phyloP scores from a whole-genome alignment of 2,888 invertebrate genomes.

The Leptinotarsa rubiginosa region DNA sequence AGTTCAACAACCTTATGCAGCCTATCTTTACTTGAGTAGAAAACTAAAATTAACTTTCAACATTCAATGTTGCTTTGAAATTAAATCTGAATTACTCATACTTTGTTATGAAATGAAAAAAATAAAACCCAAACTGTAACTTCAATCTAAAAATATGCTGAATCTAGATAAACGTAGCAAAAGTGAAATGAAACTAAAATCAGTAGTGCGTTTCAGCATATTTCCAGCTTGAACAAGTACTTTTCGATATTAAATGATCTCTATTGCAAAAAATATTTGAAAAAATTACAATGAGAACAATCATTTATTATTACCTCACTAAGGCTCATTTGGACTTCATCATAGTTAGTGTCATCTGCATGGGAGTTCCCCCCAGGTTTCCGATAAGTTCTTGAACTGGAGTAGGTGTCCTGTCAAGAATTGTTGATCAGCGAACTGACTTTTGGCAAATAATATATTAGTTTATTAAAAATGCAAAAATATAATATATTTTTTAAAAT shows the following conservation, averaged over 20 bases:
- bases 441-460: constrained; percentile 54
- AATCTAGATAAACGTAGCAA: constrained; percentile 27
- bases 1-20: too few species aligned
- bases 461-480: constrained; percentile 26
- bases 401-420: constrained; percentile 56
- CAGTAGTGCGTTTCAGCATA: neutral
- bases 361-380: constrained; percentile 60
- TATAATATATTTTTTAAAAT: neutral
- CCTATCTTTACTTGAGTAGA: neutral
- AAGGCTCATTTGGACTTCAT: constrained; percentile 83
- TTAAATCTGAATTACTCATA: neutral
- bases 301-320: constrained; percentile 70
- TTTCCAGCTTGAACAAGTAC: constrained; percentile 25
- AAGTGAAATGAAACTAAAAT: constrained; percentile 24
- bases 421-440: constrained; percentile 58
- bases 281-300: constrained; percentile 18
- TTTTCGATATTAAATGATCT: constrained; percentile 4
- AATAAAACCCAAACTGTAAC: constrained; percentile 24
- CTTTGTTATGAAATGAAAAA: neutral
- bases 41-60: neutral
- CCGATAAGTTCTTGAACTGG: constrained; percentile 40
- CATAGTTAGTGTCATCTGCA: constrained; percentile 75
- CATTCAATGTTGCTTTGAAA: neutral
- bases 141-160: constrained; percentile 26
- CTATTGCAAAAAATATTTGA: neutral